A percentile compares a stretch with the other conserved stretches of the same genome.
phyloP scores from a whole-genome alignment of 1,140 invertebrate species.

The Tenebrio molitor region DNA sequence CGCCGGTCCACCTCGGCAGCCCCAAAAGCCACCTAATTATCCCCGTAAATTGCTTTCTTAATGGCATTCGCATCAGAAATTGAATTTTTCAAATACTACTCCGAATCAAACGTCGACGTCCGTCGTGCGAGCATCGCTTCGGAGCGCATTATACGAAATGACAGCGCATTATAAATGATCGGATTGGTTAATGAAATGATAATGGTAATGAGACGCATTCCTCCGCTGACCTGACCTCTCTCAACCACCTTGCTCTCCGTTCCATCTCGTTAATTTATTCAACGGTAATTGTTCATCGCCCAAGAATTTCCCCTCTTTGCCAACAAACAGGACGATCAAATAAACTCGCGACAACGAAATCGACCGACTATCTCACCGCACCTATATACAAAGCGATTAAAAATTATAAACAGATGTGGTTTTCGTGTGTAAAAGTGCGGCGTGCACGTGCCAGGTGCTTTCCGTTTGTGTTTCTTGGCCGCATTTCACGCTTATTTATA shows the following conservation, averaged over 20 bases:
- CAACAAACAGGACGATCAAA: too few relatives aligned
- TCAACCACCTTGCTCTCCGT: slow-evolving; percentile 43
- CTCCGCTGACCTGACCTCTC: slow-evolving; percentile 55
- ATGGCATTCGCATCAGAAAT: slow-evolving; percentile 20
- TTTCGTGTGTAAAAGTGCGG: not conserved
- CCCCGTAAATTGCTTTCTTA: slow-evolving; percentile 17
- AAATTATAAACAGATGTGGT: not conserved
- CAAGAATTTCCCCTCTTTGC: not conserved
- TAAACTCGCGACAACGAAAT: not conserved
- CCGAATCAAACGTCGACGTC: not conserved
- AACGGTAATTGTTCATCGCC: slow-evolving; percentile 2
- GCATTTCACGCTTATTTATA: slow-evolving; percentile 2
- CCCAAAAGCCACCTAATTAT: slow-evolving; percentile 27
- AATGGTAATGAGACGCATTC: slow-evolving; percentile 62
- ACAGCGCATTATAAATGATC: slow-evolving; percentile 62
- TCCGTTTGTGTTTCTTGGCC: slow-evolving; percentile 3
- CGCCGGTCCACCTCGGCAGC: too few relatives aligned
- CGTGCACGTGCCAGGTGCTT: slow-evolving; percentile 6
- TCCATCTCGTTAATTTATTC: slow-evolving; percentile 50
- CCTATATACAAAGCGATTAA: not conserved
- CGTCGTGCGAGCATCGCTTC: not conserved
- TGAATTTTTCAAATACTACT: slow-evolving; percentile 30
- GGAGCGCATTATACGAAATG: too few relatives aligned
- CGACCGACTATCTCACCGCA: not conserved
- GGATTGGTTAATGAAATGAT: slow-evolving; percentile 61